Base-by-base conservation (phyloP, 1,140 invertebrate species). In the Vanessa atalanta region DNA sequence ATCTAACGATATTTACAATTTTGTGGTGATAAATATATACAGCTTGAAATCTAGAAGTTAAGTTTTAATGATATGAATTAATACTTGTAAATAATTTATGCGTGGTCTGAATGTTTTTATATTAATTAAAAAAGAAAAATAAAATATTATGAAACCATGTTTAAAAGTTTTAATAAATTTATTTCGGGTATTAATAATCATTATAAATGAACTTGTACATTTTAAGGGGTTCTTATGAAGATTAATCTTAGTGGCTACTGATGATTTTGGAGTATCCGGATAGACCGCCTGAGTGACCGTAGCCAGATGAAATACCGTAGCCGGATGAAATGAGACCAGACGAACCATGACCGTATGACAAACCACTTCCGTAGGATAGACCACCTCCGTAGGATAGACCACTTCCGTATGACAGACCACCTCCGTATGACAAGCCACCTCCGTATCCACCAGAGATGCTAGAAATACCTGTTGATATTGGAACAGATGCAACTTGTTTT, bases 181-280 rank as follows among this genome's bases (percentile, higher is more conserved):
- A 69, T 69, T 57, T 69, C 66, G 47, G 55, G 57, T 57, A 69
- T 57, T 69, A 57, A 57, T 69, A 69, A 53, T 31, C 53, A 69
- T 69, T 69, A 69, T 69, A 69, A 69, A 69, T 69, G 66, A 74
- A 83, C 72, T 79, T 79, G 78, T 80, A 83, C 77, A 76, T 70
- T 69, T 64, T 74, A 61, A 37, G 20, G 47, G 61, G 48, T 63
- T 64, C 48, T 67, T 63, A 67, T 55, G 63, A 48, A 47, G 37
- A 69, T 64, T 70, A 68, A 75, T 71, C 53, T 79, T 82, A 81
- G 65, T 81, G 79, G 79, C 81, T 83, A 83, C 72, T 79, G 75
- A 81, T 26, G 65, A 77, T 70, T 65, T 79, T 81, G 11, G 79
- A 79, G 68, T 81, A 81, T 63, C 77, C 76, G 48, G 72, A 70